Conservation (phyloP, 2,113 vertebrate species). For the Deroptyus accipitrinus region DNA sequence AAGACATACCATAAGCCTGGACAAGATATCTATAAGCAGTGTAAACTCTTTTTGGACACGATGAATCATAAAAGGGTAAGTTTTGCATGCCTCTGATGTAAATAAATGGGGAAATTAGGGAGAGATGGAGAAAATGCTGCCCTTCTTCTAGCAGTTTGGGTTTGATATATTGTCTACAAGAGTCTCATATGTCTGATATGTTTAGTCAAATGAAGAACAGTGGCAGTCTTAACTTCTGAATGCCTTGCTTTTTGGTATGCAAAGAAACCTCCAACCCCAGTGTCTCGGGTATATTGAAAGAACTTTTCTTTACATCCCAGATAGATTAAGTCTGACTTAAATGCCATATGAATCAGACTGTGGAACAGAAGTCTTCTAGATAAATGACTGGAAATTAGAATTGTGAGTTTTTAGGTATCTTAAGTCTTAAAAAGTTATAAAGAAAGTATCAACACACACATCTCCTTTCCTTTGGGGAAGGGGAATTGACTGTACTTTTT, state of each 20-base stretch:
- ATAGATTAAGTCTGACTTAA: not conserved
- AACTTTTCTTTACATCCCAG: not conserved
- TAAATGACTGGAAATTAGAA: not conserved
- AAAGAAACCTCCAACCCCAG: not conserved
- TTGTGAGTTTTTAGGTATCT: not conserved
- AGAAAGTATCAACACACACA: not conserved
- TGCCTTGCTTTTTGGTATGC: not conserved
- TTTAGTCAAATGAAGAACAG: not conserved
- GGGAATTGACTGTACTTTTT: not conserved
- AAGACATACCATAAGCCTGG: constrained; percentile 90
- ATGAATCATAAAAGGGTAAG: constrained; percentile 92
- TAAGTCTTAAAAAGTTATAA: not conserved
- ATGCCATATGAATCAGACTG: not conserved
- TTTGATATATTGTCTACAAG: not conserved
- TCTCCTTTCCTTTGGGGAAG: not conserved
- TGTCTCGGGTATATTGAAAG: not conserved
- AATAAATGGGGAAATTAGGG: not conserved
- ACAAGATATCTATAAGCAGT: constrained; percentile 93
- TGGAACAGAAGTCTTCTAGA: not conserved
- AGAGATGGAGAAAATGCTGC: not conserved
- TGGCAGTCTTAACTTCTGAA: not conserved
- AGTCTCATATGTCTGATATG: not conserved
- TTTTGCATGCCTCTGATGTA: not conserved
- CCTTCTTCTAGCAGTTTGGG: not conserved
- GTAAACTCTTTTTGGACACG: constrained; percentile 84